Conservation (phyloP, 2,113 vertebrate species). For the Chaetops frenatus region DNA sequence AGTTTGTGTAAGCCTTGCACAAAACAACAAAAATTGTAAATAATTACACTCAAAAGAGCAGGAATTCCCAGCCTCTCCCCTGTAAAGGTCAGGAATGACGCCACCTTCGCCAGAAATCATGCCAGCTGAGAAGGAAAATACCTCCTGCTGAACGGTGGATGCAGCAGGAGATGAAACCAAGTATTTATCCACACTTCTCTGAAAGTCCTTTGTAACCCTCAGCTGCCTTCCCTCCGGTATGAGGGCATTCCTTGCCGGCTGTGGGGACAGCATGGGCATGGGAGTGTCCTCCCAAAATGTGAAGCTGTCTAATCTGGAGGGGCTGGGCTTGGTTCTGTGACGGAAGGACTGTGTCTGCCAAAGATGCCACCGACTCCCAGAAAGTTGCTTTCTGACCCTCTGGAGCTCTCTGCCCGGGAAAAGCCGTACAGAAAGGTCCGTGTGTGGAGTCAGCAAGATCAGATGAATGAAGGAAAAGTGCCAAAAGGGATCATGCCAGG, state of each 20-base stretch:
- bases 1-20: not conserved
- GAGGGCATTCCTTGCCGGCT: not conserved
- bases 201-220: not conserved
- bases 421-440: not conserved
- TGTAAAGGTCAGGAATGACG: not conserved
- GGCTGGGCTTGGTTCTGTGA: not conserved
- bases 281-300: not conserved
- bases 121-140: not conserved
- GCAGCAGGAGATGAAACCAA: not conserved
- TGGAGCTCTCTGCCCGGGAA: not conserved
- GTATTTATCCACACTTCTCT: not conserved
- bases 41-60: not conserved
- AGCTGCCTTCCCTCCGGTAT: not conserved
- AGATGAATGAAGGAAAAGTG: constrained; percentile 34
- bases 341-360: constrained; percentile 18
- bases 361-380: not conserved
- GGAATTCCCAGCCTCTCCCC: not conserved
- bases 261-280: not conserved
- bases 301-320: not conserved
- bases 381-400: not conserved
- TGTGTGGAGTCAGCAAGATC: not conserved
- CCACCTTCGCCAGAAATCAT: not conserved
- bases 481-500: not conserved
- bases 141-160: not conserved
- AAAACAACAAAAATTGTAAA: not conserved